Base-by-base conservation (phyloP, 2,113 vertebrate species). In the Psammodynastes pulverulentus region DNA sequence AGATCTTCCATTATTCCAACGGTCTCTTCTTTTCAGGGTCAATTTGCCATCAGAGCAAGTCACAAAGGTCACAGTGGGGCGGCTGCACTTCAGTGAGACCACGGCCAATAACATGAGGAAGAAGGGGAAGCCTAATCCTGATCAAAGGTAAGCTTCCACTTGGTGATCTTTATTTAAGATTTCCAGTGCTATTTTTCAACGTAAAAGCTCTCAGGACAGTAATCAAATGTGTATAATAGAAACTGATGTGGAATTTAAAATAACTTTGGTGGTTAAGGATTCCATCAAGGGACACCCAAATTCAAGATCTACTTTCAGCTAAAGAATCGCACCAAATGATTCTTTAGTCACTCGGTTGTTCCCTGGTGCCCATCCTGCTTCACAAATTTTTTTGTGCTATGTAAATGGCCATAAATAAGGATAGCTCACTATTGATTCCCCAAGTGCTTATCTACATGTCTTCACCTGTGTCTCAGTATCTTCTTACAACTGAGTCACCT, bases 91-190 rank as follows among this genome's bases (percentile, higher is more conserved):
- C 97, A 99, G 99, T 0, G 99, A 99, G 97, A 99, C 99, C 93
- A 99, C 99, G 0, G 98, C 99, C 92, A 99, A 99, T 96, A 99
- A 99, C 97, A 99, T 99, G 99, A 97, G 99, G 91, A 99, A 99
- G 97, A 99, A 99, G 95, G 99, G 99, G 96, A 99, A 99, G 92
- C 99, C 99, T 85, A 99, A 99, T 95, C 99, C 99, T 0, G 99
- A 99, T 97, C 99, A 99, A 98, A 99, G 99, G 99, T 99, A 95
- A 96, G 95, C 26, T 23, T 0, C 86, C 13, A 6, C 24, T 4
- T 87, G 29, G n/a, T 52, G 23, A 21, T 19, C 15, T 54, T 88
- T 15, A 26, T 45, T 58, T 6, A 72, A 49, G 26, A 23, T 23
- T 72, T n/a, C 46, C 26, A 67, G 19, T 19, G 45, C 45, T 67